Evolutionary conservation across 2,113 vertebrate genomes (phyloP).

Genomic region (Corythornis madagascariensis): DNA sequence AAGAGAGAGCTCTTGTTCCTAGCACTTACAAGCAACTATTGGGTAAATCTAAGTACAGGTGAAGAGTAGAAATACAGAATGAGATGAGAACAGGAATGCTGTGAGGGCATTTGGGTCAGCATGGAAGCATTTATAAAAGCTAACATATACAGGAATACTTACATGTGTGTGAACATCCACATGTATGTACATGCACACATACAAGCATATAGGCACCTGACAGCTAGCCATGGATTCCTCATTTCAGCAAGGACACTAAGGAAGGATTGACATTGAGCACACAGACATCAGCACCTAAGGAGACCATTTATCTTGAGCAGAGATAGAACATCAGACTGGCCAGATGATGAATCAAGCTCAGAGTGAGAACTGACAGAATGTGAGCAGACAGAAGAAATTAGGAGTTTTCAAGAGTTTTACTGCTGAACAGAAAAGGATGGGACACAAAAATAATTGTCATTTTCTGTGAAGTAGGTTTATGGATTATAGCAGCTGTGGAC

Average conservation of each 20-base stretch:
- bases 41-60: background rate
- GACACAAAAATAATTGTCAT: background rate
- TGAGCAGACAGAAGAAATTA: background rate
- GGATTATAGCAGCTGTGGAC: background rate
- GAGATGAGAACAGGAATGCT: background rate
- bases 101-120: background rate
- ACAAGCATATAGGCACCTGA: background rate
- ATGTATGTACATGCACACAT: background rate
- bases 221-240: background rate
- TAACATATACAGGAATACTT: background rate
- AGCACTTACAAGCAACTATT: background rate
- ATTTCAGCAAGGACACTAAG: background rate
- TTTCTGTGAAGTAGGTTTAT: background rate
- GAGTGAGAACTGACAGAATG: background rate
- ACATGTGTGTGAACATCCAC: rapidly evolving
- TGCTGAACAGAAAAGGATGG: background rate
- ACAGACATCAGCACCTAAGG: background rate
- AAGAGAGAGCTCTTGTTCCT: background rate
- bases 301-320: background rate
- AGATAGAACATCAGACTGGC: background rate
- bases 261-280: background rate
- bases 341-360: background rate
- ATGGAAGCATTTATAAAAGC: background rate
- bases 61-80: background rate
- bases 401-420: background rate